Evolutionary conservation across 2,797 vertebrate species (phyloP).

Genomic region (Lophotriccus pileatus): DNA sequence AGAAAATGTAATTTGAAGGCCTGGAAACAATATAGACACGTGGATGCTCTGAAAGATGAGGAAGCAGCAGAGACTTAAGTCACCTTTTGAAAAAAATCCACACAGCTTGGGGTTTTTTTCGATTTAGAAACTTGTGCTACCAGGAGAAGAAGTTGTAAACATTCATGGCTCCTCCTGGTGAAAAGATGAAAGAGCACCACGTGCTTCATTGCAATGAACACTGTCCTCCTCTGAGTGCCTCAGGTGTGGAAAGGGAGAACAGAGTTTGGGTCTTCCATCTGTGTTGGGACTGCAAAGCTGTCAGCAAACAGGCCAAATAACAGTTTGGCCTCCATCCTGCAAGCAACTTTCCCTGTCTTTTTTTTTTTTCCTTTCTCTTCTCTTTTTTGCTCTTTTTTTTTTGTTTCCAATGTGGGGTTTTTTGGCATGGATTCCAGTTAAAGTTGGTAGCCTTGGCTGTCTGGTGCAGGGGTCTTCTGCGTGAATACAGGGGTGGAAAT

Average conservation of each 20-base stretch:
- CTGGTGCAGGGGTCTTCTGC: neutral
- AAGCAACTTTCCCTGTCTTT: neutral
- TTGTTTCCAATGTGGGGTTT: neutral
- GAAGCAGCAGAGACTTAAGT: neutral
- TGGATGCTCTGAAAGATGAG: conserved; percentile 72
- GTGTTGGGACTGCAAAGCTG: neutral
- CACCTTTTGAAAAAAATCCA: neutral
- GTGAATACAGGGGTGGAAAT: fast-evolving
- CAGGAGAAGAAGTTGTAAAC: neutral
- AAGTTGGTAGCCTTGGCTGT: neutral
- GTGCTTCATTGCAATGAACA: fast-evolving
- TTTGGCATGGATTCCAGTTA: neutral
- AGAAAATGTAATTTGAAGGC: conserved; percentile 90
- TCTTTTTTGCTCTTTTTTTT: neutral
- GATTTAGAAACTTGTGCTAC: neutral
- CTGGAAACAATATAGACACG: conserved; percentile 77
- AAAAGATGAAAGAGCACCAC: neutral
- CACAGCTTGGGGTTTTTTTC: neutral
- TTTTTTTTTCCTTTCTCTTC: neutral
- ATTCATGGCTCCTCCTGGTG: neutral
- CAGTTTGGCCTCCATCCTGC: neutral
- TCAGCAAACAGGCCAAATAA: neutral
- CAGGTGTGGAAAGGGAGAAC: neutral
- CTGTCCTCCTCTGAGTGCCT: neutral
- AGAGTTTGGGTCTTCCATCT: neutral